Evolutionary conservation across 2,888 invertebrate species (phyloP).

Genomic region (Erannis defoliaria): DNA sequence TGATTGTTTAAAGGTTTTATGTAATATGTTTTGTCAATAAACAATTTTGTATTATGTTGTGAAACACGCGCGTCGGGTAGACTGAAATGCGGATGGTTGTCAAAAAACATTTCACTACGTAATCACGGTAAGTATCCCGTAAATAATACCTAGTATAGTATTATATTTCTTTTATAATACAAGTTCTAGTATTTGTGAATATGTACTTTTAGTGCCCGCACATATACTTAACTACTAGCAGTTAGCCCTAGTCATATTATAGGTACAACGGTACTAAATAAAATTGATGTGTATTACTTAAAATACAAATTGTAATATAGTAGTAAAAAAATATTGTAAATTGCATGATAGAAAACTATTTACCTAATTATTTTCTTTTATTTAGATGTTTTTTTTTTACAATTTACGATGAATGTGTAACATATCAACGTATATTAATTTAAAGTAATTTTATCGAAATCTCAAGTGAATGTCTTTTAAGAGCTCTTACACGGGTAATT

Average conservation of each 20-base stretch:
- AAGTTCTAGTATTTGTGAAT: neutral
- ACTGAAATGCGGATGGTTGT: too few relatives aligned
- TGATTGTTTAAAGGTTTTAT: too few relatives aligned
- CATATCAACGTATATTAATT: neutral
- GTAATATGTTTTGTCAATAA: too few relatives aligned
- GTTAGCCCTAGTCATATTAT: constrained; percentile 36
- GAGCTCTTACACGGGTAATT: neutral
- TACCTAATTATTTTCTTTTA: neutral
- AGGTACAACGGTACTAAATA: constrained; percentile 27
- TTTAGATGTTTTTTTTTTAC: neutral
- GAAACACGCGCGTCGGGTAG: too few relatives aligned
- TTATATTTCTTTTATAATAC: too few relatives aligned
- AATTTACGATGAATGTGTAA: neutral
- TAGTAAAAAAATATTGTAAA: neutral
- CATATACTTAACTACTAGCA: constrained; percentile 18
- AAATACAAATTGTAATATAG: constrained; percentile 1
- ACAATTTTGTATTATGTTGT: too few relatives aligned
- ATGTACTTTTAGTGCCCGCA: constrained; percentile 7
- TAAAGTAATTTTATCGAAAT: neutral
- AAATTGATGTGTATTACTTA: neutral
- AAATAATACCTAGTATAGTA: too few relatives aligned
- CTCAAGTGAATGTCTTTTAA: constrained; percentile 1
- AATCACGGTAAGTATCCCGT: too few relatives aligned
- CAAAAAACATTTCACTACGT: too few relatives aligned
- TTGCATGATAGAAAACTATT: constrained; percentile 1